Percentiles rank a stretch among this genome's conserved stretches.
Evolutionary conservation across 1,140 invertebrate species (phyloP).

Genomic region (Protaetia brevitarsis): DNA sequence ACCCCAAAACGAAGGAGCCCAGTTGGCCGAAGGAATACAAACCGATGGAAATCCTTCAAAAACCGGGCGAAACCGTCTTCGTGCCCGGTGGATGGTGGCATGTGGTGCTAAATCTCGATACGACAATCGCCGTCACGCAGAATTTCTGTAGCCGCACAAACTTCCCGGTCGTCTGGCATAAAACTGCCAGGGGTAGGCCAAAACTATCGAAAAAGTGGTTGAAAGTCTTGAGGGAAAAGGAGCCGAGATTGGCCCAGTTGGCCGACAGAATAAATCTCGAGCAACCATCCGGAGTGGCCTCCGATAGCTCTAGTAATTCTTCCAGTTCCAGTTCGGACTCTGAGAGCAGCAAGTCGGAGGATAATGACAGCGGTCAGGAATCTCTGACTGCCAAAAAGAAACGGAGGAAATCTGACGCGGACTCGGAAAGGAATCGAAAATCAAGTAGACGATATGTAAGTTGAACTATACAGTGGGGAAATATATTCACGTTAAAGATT

Average conservation of each 20-base stretch:
- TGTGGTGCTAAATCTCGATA: conserved; percentile 96
- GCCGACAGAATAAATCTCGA: conserved; percentile 87
- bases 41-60: conserved; percentile 95
- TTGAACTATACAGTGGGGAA: too few relatives aligned
- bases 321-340: conserved; percentile 72
- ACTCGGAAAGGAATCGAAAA: conserved; percentile 40
- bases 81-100: conserved; percentile 99
- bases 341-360: conserved; percentile 59
- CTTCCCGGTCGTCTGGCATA: conserved; percentile 97
- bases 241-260: conserved; percentile 78
- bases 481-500: too few relatives aligned
- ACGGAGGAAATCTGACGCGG: conserved; percentile 53
- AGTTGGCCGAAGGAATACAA: conserved; percentile 89
- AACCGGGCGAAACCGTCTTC: conserved; percentile 97
- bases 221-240: conserved; percentile 59
- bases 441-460: conserved; percentile 33
- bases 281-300: conserved; percentile 85
- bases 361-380: conserved; percentile 78
- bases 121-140: conserved; percentile 96
- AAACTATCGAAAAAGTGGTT: conserved; percentile 75
- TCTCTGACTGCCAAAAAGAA: conserved; percentile 85
- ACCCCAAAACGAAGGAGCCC: conserved; percentile 87
- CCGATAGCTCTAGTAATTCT: conserved; percentile 89
- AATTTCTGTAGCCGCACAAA: conserved; percentile 96
- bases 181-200: conserved; percentile 91